These are phyloP conservation scores for Stenchaetothrips biformis DNA, from an alignment of 2,888 invertebrate genomes.

Conservation along the genomic window DNA sequence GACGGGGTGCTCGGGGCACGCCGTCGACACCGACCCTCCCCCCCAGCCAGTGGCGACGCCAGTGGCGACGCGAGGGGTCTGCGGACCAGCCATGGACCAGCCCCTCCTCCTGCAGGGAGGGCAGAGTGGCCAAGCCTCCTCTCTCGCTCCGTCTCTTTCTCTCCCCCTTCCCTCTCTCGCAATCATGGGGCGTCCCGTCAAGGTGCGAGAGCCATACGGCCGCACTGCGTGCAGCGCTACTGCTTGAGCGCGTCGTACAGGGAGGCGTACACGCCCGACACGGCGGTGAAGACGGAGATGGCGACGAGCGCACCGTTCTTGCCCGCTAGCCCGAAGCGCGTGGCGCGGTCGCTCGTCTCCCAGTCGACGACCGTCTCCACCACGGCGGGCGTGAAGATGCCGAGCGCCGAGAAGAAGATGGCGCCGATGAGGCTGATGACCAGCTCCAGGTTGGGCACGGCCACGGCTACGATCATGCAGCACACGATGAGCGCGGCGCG, in stretches of 20 bases:
- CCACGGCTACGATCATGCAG: constrained; percentile 31
- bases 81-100: no score
- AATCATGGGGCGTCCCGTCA: no score
- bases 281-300: constrained; percentile 60
- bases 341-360: constrained; percentile 53
- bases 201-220: no score
- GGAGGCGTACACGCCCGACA: constrained; percentile 51
- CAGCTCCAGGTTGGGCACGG: constrained; percentile 35
- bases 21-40: no score
- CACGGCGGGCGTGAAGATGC: constrained; percentile 35
- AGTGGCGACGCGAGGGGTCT: no score
- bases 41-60: no score
- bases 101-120: no score
- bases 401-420: constrained; percentile 35
- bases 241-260: background rate
- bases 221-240: background rate
- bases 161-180: no score
- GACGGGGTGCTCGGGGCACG: no score
- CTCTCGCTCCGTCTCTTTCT: no score
- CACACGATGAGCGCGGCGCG: background rate
- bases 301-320: constrained; percentile 58
- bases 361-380: constrained; percentile 34
- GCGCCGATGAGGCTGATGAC: constrained; percentile 36
- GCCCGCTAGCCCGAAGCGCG: constrained; percentile 58
- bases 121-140: no score